Conservation (phyloP, 2,113 vertebrate genomes). For the Tragelaphus scriptus region DNA sequence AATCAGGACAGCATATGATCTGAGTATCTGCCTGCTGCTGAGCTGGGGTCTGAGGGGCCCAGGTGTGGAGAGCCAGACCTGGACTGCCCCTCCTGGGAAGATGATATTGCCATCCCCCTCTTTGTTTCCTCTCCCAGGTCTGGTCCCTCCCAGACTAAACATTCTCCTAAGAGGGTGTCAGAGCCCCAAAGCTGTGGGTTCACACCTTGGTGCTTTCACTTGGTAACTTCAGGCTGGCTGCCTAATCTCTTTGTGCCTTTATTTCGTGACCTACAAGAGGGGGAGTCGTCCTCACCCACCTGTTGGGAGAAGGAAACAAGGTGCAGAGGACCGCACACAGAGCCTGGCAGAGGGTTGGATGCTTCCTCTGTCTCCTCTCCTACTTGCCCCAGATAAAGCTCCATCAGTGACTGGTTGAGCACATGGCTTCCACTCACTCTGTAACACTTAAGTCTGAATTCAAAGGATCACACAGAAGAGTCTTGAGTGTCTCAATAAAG, state of each 20-base stretch:
- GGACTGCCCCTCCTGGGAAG: too few relatives aligned
- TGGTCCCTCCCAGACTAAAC: background rate
- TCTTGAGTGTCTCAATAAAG: background rate
- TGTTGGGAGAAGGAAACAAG: background rate
- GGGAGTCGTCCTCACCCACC: background rate
- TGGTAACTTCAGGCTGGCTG: background rate
- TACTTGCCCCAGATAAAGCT: background rate
- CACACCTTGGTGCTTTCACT: background rate
- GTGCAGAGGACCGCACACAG: fast-evolving
- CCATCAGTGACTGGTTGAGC: background rate
- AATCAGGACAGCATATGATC: background rate
- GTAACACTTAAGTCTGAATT: background rate
- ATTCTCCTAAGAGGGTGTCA: background rate
- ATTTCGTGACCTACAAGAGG: background rate
- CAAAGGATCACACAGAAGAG: background rate
- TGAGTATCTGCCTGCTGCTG: background rate
- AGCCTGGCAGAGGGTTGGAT: fast-evolving
- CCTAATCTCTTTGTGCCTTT: background rate
- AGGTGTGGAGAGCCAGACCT: background rate
- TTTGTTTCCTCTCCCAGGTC: background rate
- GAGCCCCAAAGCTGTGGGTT: background rate
- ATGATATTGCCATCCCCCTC: too few relatives aligned
- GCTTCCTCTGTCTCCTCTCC: background rate
- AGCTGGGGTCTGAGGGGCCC: background rate
- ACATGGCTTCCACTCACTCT: background rate